These are phyloP conservation scores for Rhinopomastus cyanomelas DNA, from an alignment of 2,113 vertebrate genomes.

Conservation along the genomic window DNA sequence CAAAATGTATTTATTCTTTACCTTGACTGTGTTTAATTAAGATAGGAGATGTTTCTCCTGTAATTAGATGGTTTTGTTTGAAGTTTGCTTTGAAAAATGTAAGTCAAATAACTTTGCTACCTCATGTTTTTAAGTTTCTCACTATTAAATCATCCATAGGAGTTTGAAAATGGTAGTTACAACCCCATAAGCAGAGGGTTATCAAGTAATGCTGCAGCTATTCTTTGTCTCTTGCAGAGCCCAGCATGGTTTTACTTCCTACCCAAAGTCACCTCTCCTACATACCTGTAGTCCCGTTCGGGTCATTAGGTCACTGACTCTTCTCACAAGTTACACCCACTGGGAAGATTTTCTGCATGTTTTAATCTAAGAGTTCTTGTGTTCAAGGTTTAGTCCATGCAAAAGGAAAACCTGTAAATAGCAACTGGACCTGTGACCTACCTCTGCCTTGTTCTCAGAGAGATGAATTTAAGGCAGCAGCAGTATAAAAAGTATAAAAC, in stretches of 20 bases:
- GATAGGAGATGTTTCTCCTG: background rate
- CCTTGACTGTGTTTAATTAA: constrained; percentile 12
- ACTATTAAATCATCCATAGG: background rate
- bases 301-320: background rate
- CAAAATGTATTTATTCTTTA: background rate
- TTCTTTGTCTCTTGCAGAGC: background rate
- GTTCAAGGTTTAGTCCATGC: background rate
- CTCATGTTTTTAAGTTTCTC: background rate
- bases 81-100: background rate
- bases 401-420: background rate
- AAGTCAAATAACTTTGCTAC: background rate
- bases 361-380: background rate
- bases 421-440: background rate
- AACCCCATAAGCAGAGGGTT: too few relatives aligned
- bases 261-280: background rate
- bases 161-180: background rate
- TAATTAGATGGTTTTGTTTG: background rate
- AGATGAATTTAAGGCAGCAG: background rate
- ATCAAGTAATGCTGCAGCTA: background rate
- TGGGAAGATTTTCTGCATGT: background rate
- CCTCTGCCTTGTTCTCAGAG: background rate
- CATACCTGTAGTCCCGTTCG: background rate
- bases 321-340: background rate
- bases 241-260: background rate
- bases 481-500: background rate